A percentile compares a stretch with the other conserved stretches of the same genome.
Evolutionary conservation across 2,113 vertebrate genomes (phyloP).

Genomic region (Micromys minutus): DNA sequence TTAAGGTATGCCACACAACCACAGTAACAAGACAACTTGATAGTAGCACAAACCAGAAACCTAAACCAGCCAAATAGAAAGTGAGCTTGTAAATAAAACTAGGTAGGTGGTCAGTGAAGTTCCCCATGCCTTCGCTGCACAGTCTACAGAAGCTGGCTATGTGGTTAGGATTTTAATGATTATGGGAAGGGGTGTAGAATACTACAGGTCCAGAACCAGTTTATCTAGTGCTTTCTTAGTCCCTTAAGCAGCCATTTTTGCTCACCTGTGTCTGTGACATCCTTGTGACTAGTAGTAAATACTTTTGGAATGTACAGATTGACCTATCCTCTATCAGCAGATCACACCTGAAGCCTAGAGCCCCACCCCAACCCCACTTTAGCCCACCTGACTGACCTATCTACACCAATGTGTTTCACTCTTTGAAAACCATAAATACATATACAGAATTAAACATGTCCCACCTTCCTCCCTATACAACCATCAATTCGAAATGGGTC

Average conservation of each 20-base stretch:
- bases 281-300: not conserved
- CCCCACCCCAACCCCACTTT: not conserved
- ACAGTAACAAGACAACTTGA: not conserved
- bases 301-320: not conserved
- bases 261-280: not conserved
- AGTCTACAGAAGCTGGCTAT: not conserved
- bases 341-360: not conserved
- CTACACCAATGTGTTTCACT: not conserved
- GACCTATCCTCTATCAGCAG: not conserved
- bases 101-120: rapidly evolving
- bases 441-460: not conserved
- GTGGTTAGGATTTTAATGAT: not conserved
- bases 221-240: not conserved
- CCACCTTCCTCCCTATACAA: too few relatives aligned
- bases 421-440: not conserved
- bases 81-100: not conserved
- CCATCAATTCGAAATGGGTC: not conserved
- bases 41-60: not conserved
- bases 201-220: not conserved
- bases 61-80: not conserved
- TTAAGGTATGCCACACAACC: not conserved
- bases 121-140: not conserved
- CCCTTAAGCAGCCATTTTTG: too few relatives aligned
- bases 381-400: not conserved
- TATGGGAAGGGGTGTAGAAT: not conserved